Conservation (phyloP, 1,140 invertebrate species). For the Leptonema lineaticorne region DNA sequence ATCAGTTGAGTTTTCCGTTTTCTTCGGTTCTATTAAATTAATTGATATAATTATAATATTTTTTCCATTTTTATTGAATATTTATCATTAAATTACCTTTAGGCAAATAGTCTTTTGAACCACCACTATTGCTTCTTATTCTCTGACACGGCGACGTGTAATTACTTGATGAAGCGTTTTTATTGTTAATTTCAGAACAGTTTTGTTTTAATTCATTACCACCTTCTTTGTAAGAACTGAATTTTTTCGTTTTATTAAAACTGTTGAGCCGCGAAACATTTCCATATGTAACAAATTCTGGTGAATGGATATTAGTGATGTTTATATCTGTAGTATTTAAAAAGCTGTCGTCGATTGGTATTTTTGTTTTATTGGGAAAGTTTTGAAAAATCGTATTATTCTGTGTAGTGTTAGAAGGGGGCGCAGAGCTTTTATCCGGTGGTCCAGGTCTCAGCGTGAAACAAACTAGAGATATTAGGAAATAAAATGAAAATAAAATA, state of each 20-base stretch:
- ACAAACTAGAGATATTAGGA: conserved; percentile 81
- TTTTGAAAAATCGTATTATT: not conserved
- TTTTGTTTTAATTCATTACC: not conserved
- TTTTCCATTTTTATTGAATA: not conserved
- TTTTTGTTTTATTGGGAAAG: conserved; percentile 14
- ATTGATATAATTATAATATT: not conserved
- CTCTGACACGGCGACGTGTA: conserved; percentile 33
- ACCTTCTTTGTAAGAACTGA: not conserved
- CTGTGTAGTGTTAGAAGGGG: conserved; percentile 21
- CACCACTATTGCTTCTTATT: conserved; percentile 37
- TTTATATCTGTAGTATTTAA: conserved; percentile 28
- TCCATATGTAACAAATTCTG: conserved; percentile 9
- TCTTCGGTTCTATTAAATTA: conserved; percentile 25
- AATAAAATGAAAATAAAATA: conserved; percentile 86
- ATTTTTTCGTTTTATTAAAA: not conserved
- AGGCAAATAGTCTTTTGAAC: conserved; percentile 34
- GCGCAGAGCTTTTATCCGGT: conserved; percentile 44
- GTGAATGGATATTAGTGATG: conserved; percentile 23
- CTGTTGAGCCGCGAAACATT: not conserved
- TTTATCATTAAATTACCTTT: conserved; percentile 32
- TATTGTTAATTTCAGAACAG: conserved; percentile 22
- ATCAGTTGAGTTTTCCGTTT: conserved; percentile 44
- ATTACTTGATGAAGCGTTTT: conserved; percentile 19
- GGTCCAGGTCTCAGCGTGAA: conserved; percentile 85
- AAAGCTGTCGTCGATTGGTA: not conserved